Evolutionary conservation across 2,888 invertebrate species (phyloP).

Genomic region (Tinea trinotella): DNA sequence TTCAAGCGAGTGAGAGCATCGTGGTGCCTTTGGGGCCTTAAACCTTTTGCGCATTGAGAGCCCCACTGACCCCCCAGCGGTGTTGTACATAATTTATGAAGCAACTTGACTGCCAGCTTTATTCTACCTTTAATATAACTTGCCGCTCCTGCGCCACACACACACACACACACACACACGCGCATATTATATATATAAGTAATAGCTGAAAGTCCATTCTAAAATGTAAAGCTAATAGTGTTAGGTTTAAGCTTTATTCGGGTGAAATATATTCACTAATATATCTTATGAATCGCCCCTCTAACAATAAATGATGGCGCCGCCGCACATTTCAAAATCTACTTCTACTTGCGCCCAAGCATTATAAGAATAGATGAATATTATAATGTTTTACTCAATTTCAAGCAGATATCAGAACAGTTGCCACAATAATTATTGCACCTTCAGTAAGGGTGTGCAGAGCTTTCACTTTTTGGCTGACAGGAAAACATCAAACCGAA

Average conservation of each 20-base stretch:
- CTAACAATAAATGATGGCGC: neutral
- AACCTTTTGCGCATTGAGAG: neutral
- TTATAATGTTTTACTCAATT: no score
- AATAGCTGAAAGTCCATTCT: no score
- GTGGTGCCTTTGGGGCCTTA: neutral
- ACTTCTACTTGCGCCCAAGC: no score
- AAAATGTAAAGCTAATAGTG: neutral
- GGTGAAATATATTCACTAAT: neutral
- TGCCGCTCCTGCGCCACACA: neutral
- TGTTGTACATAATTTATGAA: neutral
- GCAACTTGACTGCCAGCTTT: neutral
- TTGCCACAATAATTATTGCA: no score
- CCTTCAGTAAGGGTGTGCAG: no score
- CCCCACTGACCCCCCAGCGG: neutral
- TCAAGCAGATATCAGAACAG: no score
- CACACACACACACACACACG: neutral
- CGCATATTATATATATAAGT: neutral
- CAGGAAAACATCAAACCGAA: no score
- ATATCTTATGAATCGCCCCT: neutral
- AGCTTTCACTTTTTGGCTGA: no score
- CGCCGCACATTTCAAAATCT: slow-evolving; percentile 4
- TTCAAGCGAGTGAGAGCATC: neutral
- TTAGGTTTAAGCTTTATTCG: neutral
- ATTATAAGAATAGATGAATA: no score
- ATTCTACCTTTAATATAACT: neutral